Base-by-base conservation (phyloP, 2,888 invertebrate species). In the Drosophila helvetica region DNA sequence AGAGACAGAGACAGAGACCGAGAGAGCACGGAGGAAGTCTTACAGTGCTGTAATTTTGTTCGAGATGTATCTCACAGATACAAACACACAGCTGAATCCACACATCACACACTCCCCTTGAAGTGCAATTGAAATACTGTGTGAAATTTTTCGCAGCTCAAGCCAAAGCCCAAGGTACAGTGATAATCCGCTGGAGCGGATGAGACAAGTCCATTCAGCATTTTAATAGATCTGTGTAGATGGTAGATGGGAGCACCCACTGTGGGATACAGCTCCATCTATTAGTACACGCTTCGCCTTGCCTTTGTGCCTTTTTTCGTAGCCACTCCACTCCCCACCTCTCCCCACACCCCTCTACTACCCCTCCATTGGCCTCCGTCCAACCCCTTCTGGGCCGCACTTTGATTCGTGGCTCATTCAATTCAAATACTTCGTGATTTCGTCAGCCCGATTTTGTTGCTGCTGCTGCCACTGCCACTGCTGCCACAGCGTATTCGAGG, bases 341-440 rank as follows among this genome's bases (percentile, higher is more conserved):
- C 6, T 48, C 52, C 22, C 10, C 52, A 45, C 55, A 6, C 15
- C 5, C 48, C 30, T 17, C 12, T 12, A 0, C n/a, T 45, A 45
- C 45, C 54, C 60, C 9, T 25, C 7, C 12, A 15, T 12, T 15
- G 19, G 15, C 6, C 50, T 12, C 45, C 25, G 48, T 17, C 65
- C 43, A 25, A 19, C 53, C 53, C 52, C 47, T 54, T 18, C n/a
- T 27, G 38, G 27, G 43, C 51, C 43, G 51, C 56, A 63, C 50
- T 57, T 51, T 63, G 74, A 15, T 50, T 72, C 66, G 68, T 72
- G 69, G 71, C 88, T 86, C 86, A 87, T 87, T 85, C 85, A 87
- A 85, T 86, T 85, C 88, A 86, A 87, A 85, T 86, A 79, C 76
- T 79, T 86, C 83, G 83, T 83, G 85, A 87, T 87, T 85, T 87